phyloP scores from a whole-genome alignment of 2,888 invertebrate species.

The Mythimna loreyi region DNA sequence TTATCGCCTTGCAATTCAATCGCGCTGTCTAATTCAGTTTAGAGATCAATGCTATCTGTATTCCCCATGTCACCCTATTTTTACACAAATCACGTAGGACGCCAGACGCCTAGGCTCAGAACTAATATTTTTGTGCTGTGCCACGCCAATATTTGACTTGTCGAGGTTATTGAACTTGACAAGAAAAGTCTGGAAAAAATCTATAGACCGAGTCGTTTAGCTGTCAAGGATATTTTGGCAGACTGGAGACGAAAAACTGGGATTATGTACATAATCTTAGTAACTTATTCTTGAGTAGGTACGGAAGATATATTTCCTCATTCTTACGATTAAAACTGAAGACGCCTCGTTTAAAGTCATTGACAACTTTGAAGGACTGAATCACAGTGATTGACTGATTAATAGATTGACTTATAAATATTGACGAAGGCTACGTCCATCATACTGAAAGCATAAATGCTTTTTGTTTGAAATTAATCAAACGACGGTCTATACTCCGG shows the following conservation, averaged over 20 bases:
- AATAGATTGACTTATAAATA: conserved; percentile 47
- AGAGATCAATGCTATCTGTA: background rate
- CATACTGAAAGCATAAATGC: conserved; percentile 43
- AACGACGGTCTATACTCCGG: conserved; percentile 21
- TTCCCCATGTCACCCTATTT: background rate
- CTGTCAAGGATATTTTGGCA: conserved; percentile 3
- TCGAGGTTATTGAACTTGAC: conserved; percentile 26
- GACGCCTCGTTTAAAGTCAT: conserved; percentile 11
- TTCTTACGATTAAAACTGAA: background rate
- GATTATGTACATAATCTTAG: background rate
- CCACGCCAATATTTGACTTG: conserved; percentile 21
- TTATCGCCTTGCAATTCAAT: background rate
- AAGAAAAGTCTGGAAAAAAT: conserved; percentile 2
- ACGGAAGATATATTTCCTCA: background rate
- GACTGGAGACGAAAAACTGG: background rate
- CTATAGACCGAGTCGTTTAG: conserved; percentile 4
- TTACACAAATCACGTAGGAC: conserved; percentile 34
- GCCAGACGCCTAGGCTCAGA: conserved; percentile 24
- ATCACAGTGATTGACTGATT: conserved; percentile 27
- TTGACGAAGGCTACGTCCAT: conserved; percentile 50
- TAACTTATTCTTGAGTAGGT: background rate
- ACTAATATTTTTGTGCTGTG: conserved; percentile 18
- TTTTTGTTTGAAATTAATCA: conserved; percentile 54
- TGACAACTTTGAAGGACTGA: conserved; percentile 22
- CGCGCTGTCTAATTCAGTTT: background rate